These are phyloP conservation scores for Paracyclopina nana DNA, from an alignment of 1,140 invertebrate genomes.

Conservation along the genomic window DNA sequence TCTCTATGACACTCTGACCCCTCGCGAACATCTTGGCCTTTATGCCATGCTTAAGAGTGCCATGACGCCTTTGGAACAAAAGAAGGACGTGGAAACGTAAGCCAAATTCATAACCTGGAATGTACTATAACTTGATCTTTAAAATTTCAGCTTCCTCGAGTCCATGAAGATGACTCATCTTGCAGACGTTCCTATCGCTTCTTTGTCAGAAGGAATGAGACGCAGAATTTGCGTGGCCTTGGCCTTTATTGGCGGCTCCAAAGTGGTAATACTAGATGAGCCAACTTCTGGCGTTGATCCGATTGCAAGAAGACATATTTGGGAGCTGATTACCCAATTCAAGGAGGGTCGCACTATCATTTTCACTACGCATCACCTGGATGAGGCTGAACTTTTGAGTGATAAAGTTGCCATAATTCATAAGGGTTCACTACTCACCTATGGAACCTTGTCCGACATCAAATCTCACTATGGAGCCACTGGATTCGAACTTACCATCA, in stretches of 20 bases:
- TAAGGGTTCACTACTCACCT: constrained; percentile 37
- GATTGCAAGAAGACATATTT: constrained; percentile 35
- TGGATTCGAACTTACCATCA: constrained; percentile 31
- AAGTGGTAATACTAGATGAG: constrained; percentile 33
- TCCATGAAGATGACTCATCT: not conserved
- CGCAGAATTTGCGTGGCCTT: constrained; percentile 38
- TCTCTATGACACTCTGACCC: constrained; percentile 2
- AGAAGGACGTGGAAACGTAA: not conserved
- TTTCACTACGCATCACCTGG: constrained; percentile 41
- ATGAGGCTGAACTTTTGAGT: constrained; percentile 38
- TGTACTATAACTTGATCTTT: not conserved
- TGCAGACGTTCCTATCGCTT: constrained; percentile 12
- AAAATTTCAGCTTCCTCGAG: not conserved
- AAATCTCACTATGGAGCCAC: constrained; percentile 38
- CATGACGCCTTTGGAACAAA: not conserved
- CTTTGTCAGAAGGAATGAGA: constrained; percentile 20
- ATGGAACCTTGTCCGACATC: constrained; percentile 40
- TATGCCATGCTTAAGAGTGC: not conserved
- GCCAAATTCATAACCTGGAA: constrained; percentile 1
- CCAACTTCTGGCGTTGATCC: constrained; percentile 36
- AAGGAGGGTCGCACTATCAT: constrained; percentile 38
- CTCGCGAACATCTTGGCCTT: not conserved
- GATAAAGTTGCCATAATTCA: constrained; percentile 46
- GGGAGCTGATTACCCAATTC: constrained; percentile 32
- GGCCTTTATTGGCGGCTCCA: constrained; percentile 19